Conservation (phyloP, 2,797 vertebrate genomes). For the Furcifer pardalis region DNA sequence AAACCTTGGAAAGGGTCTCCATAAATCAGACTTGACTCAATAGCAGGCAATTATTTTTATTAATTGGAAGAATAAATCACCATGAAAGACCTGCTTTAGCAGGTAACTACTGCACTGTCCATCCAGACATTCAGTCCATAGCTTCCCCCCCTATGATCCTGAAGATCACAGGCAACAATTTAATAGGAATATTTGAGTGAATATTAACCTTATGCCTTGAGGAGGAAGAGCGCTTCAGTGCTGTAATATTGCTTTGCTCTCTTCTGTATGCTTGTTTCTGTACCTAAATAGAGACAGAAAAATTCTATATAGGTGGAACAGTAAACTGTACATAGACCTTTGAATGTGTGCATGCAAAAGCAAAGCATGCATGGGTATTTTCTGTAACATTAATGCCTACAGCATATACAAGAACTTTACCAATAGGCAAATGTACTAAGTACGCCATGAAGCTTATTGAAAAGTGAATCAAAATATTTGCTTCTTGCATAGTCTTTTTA, state of each 20-base stretch:
- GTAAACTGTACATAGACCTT: background rate
- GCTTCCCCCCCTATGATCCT: fast-evolving
- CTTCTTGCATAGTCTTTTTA: background rate
- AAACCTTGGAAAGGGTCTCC: no score
- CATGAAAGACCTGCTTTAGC: background rate
- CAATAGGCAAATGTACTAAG: background rate
- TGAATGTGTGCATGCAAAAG: background rate
- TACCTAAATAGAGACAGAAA: constrained; percentile 45
- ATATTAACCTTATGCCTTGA: constrained; percentile 76
- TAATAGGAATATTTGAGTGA: background rate
- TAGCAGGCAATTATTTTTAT: no score
- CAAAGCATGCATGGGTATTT: background rate
- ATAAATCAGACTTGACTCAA: no score
- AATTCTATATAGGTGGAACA: background rate
- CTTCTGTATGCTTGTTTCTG: constrained; percentile 58
- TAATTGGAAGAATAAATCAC: background rate
- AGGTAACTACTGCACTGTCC: background rate
- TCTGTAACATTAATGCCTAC: background rate
- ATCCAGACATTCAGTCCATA: background rate
- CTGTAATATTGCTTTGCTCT: constrained; percentile 46
- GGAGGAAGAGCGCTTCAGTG: constrained; percentile 56
- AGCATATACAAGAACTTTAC: no score
- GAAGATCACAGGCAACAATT: constrained; percentile 13
- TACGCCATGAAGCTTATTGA: background rate
- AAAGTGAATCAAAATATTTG: background rate